phyloP scores from a whole-genome alignment of 2,888 invertebrate species.

The Hyles lineata region DNA sequence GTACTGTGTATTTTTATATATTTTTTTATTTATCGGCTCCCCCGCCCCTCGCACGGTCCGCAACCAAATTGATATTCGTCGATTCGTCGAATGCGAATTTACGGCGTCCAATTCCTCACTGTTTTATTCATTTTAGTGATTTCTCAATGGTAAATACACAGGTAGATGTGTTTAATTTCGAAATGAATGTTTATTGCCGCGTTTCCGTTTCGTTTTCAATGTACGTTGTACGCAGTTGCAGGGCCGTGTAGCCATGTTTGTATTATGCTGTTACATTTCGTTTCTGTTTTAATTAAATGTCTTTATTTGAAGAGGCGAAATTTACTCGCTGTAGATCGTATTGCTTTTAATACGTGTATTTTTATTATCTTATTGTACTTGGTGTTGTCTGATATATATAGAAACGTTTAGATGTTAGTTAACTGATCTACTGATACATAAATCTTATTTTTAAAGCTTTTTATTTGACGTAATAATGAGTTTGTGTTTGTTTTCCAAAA shows the following conservation, averaged over 20 bases:
- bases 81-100: constrained; percentile 73
- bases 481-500: too few species aligned
- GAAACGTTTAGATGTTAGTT: too few species aligned
- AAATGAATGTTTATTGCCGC: constrained; percentile 83
- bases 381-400: neutral
- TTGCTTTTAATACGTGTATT: neutral
- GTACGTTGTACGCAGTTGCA: constrained; percentile 50
- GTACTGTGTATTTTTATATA: constrained; percentile 75
- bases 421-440: too few species aligned
- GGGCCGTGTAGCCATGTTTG: constrained; percentile 52
- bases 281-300: constrained; percentile 35
- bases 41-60: constrained; percentile 60
- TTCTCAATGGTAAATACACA: constrained; percentile 81
- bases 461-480: too few species aligned
- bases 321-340: neutral
- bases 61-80: constrained; percentile 81
- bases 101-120: constrained; percentile 76
- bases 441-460: too few species aligned
- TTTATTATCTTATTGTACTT: neutral
- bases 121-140: constrained; percentile 84
- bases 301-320: neutral
- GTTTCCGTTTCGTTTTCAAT: constrained; percentile 77
- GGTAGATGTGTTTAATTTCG: constrained; percentile 84
- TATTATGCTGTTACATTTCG: constrained; percentile 54
- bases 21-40: constrained; percentile 76